Base-by-base conservation (phyloP, 2,888 invertebrate genomes). In the Hedychridium roseum region DNA sequence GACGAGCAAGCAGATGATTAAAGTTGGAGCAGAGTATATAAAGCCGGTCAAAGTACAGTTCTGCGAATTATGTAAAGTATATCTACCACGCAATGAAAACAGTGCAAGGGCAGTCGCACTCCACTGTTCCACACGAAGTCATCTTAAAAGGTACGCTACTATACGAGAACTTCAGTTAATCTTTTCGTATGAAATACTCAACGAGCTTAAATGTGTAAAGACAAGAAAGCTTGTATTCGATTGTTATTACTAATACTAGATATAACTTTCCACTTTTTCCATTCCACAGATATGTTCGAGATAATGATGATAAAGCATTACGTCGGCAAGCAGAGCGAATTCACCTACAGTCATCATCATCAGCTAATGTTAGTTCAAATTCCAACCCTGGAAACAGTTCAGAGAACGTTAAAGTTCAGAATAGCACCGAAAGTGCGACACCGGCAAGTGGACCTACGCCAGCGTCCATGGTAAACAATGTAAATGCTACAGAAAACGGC, bases 21-120 rank as follows among this genome's bases (percentile, higher is more conserved):
- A 88, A 60, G 87, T 90, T 44, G 91, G 92, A 7, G 84, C 86
- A 41, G 91, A 92, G 60, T 89, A 87, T 67, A 87, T 92, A 35
- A 89, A 89, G 69, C 87, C 88, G 69, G 83, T 91, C 41, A 89
- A 91, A 78, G 90, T 90, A 7, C 86, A 87, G 79, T 91, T 87
- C 78, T 92, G 92, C 75, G 91, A 90, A 68, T 78, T 92, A 50
- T 92, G 92, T 79, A 87, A 88, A 68, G 84, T 87, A 71, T 91
- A 90, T 77, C 79, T 92, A 68, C 85, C 88, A 31, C 84, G 87
- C 23, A 80, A 84, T 67, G 76, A 74, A 71, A 83, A 86, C 54
- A 83, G 85, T 56, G 85, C 87, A 46, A 83, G 84, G 46, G 84
- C 85, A 34, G 74, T 87, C 60, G 85, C 87, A 20, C 83, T 86